These are phyloP conservation scores for Panzeria rudis DNA, from an alignment of 2,888 invertebrate genomes.

Conservation along the genomic window DNA sequence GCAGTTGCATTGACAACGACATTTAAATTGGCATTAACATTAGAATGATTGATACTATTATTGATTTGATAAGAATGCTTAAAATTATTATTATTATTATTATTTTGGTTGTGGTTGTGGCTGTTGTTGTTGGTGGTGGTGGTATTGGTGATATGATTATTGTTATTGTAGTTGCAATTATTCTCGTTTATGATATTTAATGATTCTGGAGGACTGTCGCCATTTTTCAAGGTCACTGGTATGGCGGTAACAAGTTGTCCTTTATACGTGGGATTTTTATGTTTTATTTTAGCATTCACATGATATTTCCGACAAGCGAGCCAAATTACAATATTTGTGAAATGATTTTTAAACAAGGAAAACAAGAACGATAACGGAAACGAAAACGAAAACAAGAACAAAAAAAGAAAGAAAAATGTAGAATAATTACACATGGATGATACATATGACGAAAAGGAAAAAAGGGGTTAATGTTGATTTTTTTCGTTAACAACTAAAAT, in stretches of 20 bases:
- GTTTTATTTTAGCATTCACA: conserved; percentile 59
- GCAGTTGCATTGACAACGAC: conserved; percentile 62
- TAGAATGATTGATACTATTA: conserved; percentile 59
- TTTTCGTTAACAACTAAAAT: conserved; percentile 50
- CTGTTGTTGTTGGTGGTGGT: conserved; percentile 54
- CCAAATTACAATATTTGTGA: conserved; percentile 54
- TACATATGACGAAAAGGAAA: conserved; percentile 17
- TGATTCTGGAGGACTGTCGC: conserved; percentile 82
- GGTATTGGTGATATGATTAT: conserved; percentile 60
- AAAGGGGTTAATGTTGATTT: conserved; percentile 63
- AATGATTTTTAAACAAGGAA: conserved; percentile 28
- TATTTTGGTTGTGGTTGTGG: conserved; percentile 51
- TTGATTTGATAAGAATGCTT: conserved; percentile 61
- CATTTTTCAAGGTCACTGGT: conserved; percentile 82
- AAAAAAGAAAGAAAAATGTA: conserved; percentile 36
- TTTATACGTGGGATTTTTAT: conserved; percentile 31
- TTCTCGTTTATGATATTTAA: conserved; percentile 77
- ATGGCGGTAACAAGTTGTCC: conserved; percentile 83
- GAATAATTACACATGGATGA: conserved; percentile 62
- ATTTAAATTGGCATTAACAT: conserved; percentile 66
- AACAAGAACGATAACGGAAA: conserved; percentile 45
- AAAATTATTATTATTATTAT: conserved; percentile 44
- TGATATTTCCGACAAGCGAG: conserved; percentile 49
- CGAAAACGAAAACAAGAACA: conserved; percentile 33
- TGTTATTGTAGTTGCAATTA: conserved; percentile 72